A percentile compares a stretch with the other conserved stretches of the same genome.
Evolutionary conservation across 2,797 vertebrate species (phyloP).

Genomic region (Toxotes lorentzi): DNA sequence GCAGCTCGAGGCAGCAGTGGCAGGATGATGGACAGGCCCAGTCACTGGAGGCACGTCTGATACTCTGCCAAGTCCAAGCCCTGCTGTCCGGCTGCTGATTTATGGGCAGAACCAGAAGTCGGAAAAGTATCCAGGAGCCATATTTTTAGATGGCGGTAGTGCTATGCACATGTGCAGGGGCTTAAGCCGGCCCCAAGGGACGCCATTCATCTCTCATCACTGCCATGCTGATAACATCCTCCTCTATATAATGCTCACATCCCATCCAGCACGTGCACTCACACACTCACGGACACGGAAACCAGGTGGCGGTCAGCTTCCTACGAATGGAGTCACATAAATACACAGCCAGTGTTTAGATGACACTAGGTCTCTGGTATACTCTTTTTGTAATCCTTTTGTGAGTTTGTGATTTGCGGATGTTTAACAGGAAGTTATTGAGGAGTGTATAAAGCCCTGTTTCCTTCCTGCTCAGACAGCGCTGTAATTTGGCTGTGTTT

Average conservation of each 20-base stretch:
- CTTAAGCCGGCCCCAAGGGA: conserved; percentile 74
- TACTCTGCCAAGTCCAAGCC: conserved; percentile 79
- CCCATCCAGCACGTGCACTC: conserved; percentile 59
- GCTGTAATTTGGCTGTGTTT: conserved; percentile 73
- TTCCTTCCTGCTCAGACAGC: conserved; percentile 85
- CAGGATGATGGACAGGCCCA: conserved; percentile 83
- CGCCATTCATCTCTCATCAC: conserved; percentile 86
- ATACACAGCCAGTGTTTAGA: conserved; percentile 84
- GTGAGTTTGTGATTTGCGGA: conserved; percentile 83
- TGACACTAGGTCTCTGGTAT: conserved; percentile 67
- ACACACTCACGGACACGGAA: conserved; percentile 55
- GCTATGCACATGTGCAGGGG: conserved; percentile 81
- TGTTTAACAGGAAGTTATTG: conserved; percentile 87
- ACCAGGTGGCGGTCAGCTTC: conserved; percentile 74
- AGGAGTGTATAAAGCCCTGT: conserved; percentile 78
- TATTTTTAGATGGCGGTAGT: conserved; percentile 78
- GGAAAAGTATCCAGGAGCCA: conserved; percentile 81
- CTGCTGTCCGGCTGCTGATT: conserved; percentile 80
- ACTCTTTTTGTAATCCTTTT: conserved; percentile 72
- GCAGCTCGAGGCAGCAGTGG: conserved; percentile 73
- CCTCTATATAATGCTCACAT: conserved; percentile 75
- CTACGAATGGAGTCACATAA: conserved; percentile 81
- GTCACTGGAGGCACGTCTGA: conserved; percentile 80
- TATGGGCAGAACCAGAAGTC: conserved; percentile 77
- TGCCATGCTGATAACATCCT: conserved; percentile 87